Evolutionary conservation across 2,113 vertebrate species (phyloP).

Genomic region (Ornithorhynchus anatinus): DNA sequence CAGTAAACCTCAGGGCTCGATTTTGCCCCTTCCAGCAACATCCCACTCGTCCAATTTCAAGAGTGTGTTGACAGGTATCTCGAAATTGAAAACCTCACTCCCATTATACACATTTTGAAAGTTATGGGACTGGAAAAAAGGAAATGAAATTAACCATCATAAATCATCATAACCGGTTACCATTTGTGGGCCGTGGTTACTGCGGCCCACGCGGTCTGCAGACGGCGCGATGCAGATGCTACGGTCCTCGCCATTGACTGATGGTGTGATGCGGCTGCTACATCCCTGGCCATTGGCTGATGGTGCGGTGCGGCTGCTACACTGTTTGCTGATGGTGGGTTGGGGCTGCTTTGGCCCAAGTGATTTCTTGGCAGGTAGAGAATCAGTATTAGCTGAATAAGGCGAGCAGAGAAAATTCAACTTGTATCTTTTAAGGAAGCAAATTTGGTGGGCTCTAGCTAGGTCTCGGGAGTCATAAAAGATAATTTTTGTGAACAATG

Average conservation of each 20-base stretch:
- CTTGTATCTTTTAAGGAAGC: background rate
- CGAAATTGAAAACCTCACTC: conserved; percentile 51
- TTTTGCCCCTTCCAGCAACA: conserved; percentile 47
- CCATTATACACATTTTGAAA: conserved; percentile 47
- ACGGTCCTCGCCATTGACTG: no score
- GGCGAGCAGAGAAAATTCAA: background rate
- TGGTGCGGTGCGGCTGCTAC: no score
- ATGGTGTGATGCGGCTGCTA: no score
- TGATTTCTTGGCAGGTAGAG: no score
- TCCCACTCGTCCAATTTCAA: conserved; percentile 59
- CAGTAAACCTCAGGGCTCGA: conserved; percentile 66
- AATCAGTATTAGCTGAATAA: no score
- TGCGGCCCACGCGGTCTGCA: background rate
- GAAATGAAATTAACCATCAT: conserved; percentile 16
- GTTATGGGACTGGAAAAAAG: background rate
- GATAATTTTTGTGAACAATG: no score
- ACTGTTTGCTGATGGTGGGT: no score
- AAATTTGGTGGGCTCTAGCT: no score
- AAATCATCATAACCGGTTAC: background rate
- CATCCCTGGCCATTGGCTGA: no score
- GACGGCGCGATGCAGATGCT: background rate
- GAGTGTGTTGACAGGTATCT: conserved; percentile 36
- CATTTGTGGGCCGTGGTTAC: background rate
- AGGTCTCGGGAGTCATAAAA: no score
- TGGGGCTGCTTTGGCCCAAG: no score